Base-by-base conservation (phyloP, 2,113 vertebrate genomes). In the Cheirogaleus medius region DNA sequence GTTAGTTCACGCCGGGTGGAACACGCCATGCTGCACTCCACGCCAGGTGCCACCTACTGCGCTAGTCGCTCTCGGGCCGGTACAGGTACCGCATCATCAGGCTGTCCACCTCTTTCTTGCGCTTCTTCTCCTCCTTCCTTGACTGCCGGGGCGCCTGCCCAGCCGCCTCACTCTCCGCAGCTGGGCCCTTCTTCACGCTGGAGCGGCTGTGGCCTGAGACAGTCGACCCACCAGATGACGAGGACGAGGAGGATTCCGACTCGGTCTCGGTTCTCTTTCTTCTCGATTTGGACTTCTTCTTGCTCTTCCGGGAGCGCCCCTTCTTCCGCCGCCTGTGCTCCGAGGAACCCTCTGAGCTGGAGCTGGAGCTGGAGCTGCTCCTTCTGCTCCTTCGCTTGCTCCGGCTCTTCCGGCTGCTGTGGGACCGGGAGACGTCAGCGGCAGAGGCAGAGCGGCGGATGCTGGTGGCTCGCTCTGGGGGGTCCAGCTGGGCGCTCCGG, bases 81-180 rank as follows among this genome's bases (percentile, higher is more conserved):
- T 99, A 99, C 56, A 99, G 98, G 98, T 99, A 99, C 97, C 99
- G 99, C 99, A 99, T 99, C 99, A 99, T 99, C 98, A 99, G 97
- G 97, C 97, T 99, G 98, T 99, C 99, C 91, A 99, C 99, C 94
- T 99, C 99, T 98, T 99, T 99, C 98, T 99, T 99, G 76, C 99
- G 99, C 95, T 99, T 99, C 98, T 99, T 99, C 64, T 99, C 99
- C 25, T 99, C 98, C 97, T 99, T 99, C 97, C 98, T 99, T 44
- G 96, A 98, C 10, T 83, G 76, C 44, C 98, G 86, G 29, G 82
- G 94, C 2, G 29, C 81, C 0, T 66, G 94, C 2, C 77, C 97
- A 0, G 97, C 93, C 63, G 98, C 98, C 0, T 96, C 94, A 0
- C 20, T 82, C 13, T 98, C 98, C 0, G 86, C 97, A 27, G 96